Evolutionary conservation across 2,888 invertebrate genomes (phyloP), one percentile per base, ranked within the genome.

Genomic region (Dryobota labecula): DNA sequence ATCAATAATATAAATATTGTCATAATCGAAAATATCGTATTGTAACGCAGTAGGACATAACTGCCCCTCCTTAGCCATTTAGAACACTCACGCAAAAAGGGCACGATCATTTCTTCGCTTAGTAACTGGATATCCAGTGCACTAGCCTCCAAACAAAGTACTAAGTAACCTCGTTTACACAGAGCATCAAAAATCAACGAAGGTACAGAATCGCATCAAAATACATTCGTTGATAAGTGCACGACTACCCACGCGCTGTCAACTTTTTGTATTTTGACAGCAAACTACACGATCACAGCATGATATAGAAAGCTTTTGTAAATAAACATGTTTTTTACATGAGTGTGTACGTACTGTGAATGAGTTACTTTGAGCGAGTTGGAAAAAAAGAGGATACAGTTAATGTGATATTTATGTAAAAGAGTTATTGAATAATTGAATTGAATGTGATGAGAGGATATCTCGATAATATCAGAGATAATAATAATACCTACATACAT

Each of bases 201-300:
- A 63, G 49, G 51, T 47, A 58, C 47, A 53, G 58, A n/a, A n/a
- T 58, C 76, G 66, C 80, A 76, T 82, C 73, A 51, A 73, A 85
- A 80, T 71, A 65, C 76, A 80, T 82, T 76, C 61, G 67, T 78
- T 78, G 78, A 78, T 83, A 81, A 84, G 82, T 83, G 75, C 82
- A 71, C 78, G 68, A 15, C 80, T 70, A 62, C 87, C 88, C 86
- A 88, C 89, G 82, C 82, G 63, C 70, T 84, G 84, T 86, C 86
- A 80, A 72, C 78, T 84, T 78, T 83, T 87, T 81, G 80, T 79
- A 80, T 80, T 84, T 71, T 84, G 84, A 80, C 84, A 76, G 84
- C 72, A 64, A 73, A 72, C 75, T 73, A 80, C 64, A 78, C 62
- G 69, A 49, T 78, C 68, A 72, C 81, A 69, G 78, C 76, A 57